Evolutionary conservation across 2,113 vertebrate genomes (phyloP).

Genomic region (Leptobrachium leishanense): DNA sequence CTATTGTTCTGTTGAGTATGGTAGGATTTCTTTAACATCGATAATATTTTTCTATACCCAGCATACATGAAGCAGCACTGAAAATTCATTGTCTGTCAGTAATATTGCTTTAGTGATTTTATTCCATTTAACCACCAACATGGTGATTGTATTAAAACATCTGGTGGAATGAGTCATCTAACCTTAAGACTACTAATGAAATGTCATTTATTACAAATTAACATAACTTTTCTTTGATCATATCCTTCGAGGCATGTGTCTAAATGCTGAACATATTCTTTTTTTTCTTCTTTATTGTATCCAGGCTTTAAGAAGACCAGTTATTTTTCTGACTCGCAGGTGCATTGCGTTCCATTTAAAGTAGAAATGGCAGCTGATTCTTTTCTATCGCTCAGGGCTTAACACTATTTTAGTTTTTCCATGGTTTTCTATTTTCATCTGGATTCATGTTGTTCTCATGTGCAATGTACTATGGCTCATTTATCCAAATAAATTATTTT

Average conservation of each 20-base stretch:
- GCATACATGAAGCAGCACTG: too few relatives aligned
- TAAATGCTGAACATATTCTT: conserved; percentile 18
- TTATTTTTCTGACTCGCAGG: conserved; percentile 10
- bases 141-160: too few relatives aligned
- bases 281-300: conserved; percentile 4
- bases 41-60: too few relatives aligned
- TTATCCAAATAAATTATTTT: not conserved
- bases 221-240: conserved; percentile 40
- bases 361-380: conserved; percentile 27
- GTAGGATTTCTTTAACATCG: too few relatives aligned
- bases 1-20: too few relatives aligned
- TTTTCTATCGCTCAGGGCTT: conserved; percentile 18
- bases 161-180: too few relatives aligned
- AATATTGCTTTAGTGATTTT: too few relatives aligned
- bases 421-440: conserved; percentile 7
- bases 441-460: conserved; percentile 1
- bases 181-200: too few relatives aligned
- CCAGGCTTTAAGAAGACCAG: not conserved
- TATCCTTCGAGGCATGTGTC: conserved; percentile 33
- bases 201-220: conserved; percentile 10
- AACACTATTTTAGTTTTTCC: conserved; percentile 27
- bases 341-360: conserved; percentile 17
- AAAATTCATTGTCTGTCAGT: too few relatives aligned
- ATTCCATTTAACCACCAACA: too few relatives aligned
- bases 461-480: not conserved